Conservation (phyloP, 2,888 invertebrate species). For the Acleris sparsana region DNA sequence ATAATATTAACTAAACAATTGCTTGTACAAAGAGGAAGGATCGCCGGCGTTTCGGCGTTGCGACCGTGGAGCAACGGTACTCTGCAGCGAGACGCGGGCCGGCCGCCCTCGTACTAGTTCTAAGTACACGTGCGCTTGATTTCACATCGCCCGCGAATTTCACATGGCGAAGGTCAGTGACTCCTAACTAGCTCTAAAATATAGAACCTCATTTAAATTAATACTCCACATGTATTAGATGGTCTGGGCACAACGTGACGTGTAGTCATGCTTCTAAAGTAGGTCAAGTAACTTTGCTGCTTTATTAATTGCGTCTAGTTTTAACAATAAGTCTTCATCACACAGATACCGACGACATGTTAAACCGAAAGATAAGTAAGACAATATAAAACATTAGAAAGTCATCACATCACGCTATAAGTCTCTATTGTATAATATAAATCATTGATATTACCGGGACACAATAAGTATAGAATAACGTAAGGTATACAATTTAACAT, state of each 20-base stretch:
- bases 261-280: conserved; percentile 48
- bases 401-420: too few species aligned
- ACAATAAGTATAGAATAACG: too few species aligned
- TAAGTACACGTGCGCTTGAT: conserved; percentile 54
- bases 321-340: too few species aligned
- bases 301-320: too few species aligned
- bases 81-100: conserved; percentile 32
- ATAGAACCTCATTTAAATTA: conserved; percentile 45
- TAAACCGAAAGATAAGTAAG: too few species aligned
- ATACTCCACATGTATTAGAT: conserved; percentile 34
- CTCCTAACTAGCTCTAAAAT: conserved; percentile 45
- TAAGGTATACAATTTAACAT: too few species aligned
- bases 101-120: conserved; percentile 52
- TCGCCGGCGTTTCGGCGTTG: conserved; percentile 21
- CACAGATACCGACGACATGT: too few species aligned
- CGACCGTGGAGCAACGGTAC: conserved; percentile 18
- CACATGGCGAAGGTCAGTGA: conserved; percentile 58
- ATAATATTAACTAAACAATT: too few species aligned
- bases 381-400: too few species aligned
- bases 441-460: too few species aligned
- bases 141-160: conserved; percentile 59
- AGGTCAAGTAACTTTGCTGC: conserved; percentile 43
- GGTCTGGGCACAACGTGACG: background rate
- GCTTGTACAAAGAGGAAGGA: conserved; percentile 2
- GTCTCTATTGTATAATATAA: too few species aligned